These are phyloP conservation scores for Megamerina dolium DNA, from an alignment of 2,888 invertebrate genomes.

Conservation along the genomic window DNA sequence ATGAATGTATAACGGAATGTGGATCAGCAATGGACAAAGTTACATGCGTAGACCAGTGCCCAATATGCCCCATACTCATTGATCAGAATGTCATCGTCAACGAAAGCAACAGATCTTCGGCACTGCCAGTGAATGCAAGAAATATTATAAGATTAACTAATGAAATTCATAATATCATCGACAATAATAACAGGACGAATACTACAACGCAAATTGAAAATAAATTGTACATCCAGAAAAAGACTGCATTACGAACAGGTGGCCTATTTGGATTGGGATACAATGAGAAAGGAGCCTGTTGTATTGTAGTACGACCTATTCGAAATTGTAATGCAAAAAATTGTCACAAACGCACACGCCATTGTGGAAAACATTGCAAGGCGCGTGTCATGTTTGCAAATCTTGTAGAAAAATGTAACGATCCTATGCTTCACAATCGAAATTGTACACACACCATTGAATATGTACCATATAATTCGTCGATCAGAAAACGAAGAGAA, in stretches of 20 bases:
- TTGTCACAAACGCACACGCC: constrained; percentile 30
- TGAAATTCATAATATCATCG: constrained; percentile 38
- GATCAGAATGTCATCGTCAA: constrained; percentile 36
- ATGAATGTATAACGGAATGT: constrained; percentile 28
- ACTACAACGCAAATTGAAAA: constrained; percentile 34
- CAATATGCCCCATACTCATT: constrained; percentile 34
- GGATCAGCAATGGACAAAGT: background rate
- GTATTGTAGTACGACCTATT: constrained; percentile 31
- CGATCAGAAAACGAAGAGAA: too few relatives aligned
- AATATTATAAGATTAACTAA: constrained; percentile 39
- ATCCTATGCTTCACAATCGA: constrained; percentile 4
- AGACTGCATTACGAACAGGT: constrained; percentile 38
- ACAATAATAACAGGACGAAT: constrained; percentile 26
- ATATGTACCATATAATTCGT: constrained; percentile 18
- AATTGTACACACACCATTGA: constrained; percentile 30
- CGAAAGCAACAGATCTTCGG: constrained; percentile 24
- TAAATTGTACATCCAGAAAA: constrained; percentile 36
- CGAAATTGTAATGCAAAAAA: constrained; percentile 24
- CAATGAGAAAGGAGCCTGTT: constrained; percentile 40
- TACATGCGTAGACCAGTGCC: constrained; percentile 30
- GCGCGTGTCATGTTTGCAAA: constrained; percentile 37
- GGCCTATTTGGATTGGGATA: constrained; percentile 44
- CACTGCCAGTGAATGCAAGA: constrained; percentile 31
- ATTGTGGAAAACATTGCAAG: constrained; percentile 40
- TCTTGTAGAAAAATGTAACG: constrained; percentile 26